A percentile compares a stretch with the other conserved stretches of the same genome.
phyloP scores from a whole-genome alignment of 2,888 invertebrate species.

The Geophilus truncorum region DNA sequence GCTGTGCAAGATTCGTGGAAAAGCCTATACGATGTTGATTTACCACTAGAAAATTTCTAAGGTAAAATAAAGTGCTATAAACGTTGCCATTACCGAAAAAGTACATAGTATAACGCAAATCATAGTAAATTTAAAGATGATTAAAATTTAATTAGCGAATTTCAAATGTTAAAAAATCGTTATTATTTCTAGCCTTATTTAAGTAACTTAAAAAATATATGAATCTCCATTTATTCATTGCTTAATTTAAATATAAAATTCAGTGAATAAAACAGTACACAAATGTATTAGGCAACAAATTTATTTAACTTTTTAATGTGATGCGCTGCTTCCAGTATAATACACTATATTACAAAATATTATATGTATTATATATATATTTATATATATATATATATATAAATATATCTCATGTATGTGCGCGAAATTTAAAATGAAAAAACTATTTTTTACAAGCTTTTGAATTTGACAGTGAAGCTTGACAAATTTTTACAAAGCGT shows the following conservation, averaged over 20 bases:
- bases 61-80: no score
- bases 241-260: no score
- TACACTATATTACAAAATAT: constrained; percentile 18
- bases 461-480: not conserved
- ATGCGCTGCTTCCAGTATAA: not conserved
- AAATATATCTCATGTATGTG: not conserved
- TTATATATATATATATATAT: not conserved
- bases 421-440: not conserved
- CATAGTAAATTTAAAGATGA: no score
- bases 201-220: no score
- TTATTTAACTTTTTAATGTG: not conserved
- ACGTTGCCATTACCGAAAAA: no score
- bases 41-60: constrained; percentile 28
- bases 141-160: no score
- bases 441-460: not conserved
- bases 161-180: no score
- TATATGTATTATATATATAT: not conserved
- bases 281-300: not conserved
- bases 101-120: no score
- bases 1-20: constrained; percentile 36
- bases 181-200: no score
- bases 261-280: not conserved
- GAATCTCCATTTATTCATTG: no score
- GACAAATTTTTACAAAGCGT: not conserved
- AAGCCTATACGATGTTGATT: constrained; percentile 31